Evolutionary conservation across 1,140 invertebrate species (phyloP), one percentile per base, ranked within the genome.

Genomic region (Hermetia illucens): DNA sequence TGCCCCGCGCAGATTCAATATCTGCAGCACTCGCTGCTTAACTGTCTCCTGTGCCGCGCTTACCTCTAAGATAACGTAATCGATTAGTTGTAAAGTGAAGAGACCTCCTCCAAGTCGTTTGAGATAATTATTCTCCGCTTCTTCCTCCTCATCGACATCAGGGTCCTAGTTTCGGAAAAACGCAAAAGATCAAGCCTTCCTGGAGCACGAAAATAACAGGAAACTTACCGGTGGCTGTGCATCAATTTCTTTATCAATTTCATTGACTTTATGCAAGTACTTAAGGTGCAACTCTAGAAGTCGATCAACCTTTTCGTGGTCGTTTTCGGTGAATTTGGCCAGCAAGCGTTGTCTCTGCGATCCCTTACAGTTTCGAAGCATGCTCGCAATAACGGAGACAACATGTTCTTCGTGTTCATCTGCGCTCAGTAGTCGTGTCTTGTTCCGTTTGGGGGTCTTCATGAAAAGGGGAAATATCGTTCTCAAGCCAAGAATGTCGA

Each of bases 401-500:
- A 95, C 86, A 61, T 96, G 91, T 62, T 96, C 92, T 75, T 97
- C 92, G 49, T 94, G 83, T 60, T 95, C 88, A 58, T 94, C 85
- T 5, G 83, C 71, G 6, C 82, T 82, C 12, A 92, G 69, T 21
- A 94, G 74, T 50, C 83, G 81, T 58, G 82, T 84, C 43, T 84
- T 72, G 47, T 80, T 77, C 49, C 82, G 84, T 39, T 82, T 88
- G 4, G 93, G 93, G 0, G 94, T 97, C 68, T 96, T 94, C 94
- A 98, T 98, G 55, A 98, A 98, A 0, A 99, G 64, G 2, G 95
- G 94, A 65, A 99, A 98, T 36, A 98, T 83, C 2, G 90, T 95
- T 21, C 93, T 67, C 6, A 99, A 69, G 1, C 95, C 96, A 2
- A 98, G 70, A 49, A 98, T 98, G 57, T 99, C 96, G 0, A 99